Conservation (phyloP, 2,888 invertebrate species). For the Lycocerus yunnanus region DNA sequence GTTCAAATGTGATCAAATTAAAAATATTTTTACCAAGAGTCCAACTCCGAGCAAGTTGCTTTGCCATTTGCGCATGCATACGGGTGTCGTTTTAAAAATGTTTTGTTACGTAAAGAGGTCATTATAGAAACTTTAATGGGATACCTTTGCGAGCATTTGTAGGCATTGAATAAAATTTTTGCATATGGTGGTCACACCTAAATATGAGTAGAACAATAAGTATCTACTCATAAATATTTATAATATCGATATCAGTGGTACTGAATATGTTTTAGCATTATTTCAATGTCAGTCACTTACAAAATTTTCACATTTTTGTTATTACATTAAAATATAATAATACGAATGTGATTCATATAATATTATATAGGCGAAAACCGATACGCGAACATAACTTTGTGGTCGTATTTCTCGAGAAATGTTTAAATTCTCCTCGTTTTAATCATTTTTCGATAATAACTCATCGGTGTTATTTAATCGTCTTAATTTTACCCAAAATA, state of each 20-base stretch:
- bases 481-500: not conserved
- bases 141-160: slow-evolving; percentile 21
- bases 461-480: not conserved
- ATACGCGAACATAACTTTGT: not conserved
- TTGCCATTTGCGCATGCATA: not conserved
- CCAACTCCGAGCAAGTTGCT: not conserved
- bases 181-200: slow-evolving; percentile 40
- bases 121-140: slow-evolving; percentile 31
- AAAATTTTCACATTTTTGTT: not conserved
- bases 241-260: slow-evolving; percentile 13
- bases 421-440: not conserved
- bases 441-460: not conserved
- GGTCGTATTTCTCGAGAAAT: not conserved
- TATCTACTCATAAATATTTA: slow-evolving; percentile 37
- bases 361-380: too few relatives aligned
- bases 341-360: not conserved
- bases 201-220: slow-evolving; percentile 38
- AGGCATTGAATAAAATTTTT: slow-evolving; percentile 36
- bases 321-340: not conserved
- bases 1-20: slow-evolving; percentile 4
- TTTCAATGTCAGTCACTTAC: not conserved
- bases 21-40: not conserved
- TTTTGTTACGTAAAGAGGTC: slow-evolving; percentile 27
- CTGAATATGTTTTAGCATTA: slow-evolving; percentile 16
- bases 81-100: slow-evolving; percentile 4